phyloP scores from a whole-genome alignment of 2,888 invertebrate species.

The Agrotis ipsilon region DNA sequence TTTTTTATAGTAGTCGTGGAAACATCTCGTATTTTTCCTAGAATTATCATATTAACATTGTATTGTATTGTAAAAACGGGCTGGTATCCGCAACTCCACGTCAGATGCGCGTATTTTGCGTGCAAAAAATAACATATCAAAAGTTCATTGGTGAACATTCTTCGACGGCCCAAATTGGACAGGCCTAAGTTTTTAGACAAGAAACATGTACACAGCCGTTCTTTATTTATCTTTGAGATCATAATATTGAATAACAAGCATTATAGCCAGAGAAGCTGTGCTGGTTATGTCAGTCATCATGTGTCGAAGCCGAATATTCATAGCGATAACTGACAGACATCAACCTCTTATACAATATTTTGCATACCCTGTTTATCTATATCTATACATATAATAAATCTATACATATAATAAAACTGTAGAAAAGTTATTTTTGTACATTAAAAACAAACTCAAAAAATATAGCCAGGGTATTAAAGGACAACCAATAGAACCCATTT shows the following conservation, averaged over 20 bases:
- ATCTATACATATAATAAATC: no score
- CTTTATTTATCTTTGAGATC: constrained; percentile 14
- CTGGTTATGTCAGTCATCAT: constrained; percentile 31
- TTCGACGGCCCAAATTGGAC: constrained; percentile 11
- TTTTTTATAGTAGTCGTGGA: not conserved
- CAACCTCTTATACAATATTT: constrained; percentile 17
- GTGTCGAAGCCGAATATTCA: not conserved
- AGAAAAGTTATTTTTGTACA: no score
- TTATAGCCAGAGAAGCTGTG: not conserved
- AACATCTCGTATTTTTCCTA: not conserved
- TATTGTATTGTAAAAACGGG: no score
- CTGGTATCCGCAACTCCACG: no score
- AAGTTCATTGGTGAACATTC: constrained; percentile 6
- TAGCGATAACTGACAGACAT: constrained; percentile 30
- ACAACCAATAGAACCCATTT: no score
- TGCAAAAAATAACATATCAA: no score
- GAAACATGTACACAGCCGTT: constrained; percentile 27
- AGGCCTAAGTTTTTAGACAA: constrained; percentile 18
- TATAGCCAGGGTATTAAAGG: no score
- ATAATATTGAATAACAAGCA: constrained; percentile 25
- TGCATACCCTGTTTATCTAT: not conserved
- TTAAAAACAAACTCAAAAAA: no score
- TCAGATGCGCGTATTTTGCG: no score
- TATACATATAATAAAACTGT: no score
- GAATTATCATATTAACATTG: not conserved